phyloP scores from a whole-genome alignment of 1,140 invertebrate genomes.

The Dolichoris vasculosae region DNA sequence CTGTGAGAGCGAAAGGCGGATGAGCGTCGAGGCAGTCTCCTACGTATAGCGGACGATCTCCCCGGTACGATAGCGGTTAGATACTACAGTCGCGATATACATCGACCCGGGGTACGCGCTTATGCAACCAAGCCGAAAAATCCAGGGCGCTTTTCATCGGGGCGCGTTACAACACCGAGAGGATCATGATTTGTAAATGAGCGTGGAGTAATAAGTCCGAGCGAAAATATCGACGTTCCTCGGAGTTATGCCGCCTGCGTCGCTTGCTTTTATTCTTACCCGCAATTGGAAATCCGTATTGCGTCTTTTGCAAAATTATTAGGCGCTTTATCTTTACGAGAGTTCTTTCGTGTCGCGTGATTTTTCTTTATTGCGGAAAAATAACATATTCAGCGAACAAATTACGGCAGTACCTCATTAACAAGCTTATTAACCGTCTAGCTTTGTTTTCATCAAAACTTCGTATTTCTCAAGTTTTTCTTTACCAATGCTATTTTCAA shows the following conservation, averaged over 20 bases:
- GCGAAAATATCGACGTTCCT: neutral
- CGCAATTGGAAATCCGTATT: neutral
- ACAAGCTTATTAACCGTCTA: neutral
- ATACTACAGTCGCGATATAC: neutral
- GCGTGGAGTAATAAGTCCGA: too few species aligned
- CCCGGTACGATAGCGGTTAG: neutral
- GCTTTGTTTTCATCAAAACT: neutral
- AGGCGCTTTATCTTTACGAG: neutral
- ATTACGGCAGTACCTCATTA: too few species aligned
- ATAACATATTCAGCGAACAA: neutral
- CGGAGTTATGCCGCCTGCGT: neutral
- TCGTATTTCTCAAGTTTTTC: too few species aligned
- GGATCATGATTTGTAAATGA: neutral
- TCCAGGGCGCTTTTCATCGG: neutral
- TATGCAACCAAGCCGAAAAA: neutral
- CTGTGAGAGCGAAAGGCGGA: constrained; percentile 45
- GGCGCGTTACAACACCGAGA: neutral
- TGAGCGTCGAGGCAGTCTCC: constrained; percentile 2
- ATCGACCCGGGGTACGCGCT: neutral
- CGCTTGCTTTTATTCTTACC: neutral
- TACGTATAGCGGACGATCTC: constrained; percentile 13
- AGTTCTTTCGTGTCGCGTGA: neutral
- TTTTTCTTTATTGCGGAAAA: neutral
- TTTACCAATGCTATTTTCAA: too few species aligned
- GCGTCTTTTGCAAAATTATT: neutral